A percentile compares a stretch with the other conserved stretches of the same genome.
Evolutionary conservation across 2,888 invertebrate genomes (phyloP).

Genomic region (Drosophila niveifrons): DNA sequence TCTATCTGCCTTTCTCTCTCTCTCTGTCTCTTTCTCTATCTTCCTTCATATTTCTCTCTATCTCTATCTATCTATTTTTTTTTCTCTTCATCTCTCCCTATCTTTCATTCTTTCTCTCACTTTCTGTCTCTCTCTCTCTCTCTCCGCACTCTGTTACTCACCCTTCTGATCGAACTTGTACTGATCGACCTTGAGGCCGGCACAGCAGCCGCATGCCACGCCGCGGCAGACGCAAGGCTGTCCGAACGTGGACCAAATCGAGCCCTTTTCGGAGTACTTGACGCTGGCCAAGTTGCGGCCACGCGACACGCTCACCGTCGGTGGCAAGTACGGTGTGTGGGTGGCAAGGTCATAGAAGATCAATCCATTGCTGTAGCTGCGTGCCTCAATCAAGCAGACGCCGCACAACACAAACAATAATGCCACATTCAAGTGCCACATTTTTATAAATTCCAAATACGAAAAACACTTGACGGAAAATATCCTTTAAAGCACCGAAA

Average conservation of each 20-base stretch:
- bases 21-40: too few species aligned
- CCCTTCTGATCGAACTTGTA: conserved; percentile 86
- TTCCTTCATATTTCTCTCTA: too few species aligned
- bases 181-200: conserved; percentile 89
- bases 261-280: conserved; percentile 78
- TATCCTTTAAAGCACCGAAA: too few species aligned
- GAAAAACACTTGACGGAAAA: too few species aligned
- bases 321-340: conserved; percentile 76
- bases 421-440: background rate
- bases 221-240: conserved; percentile 87
- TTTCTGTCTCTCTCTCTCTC: too few species aligned
- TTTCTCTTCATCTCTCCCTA: too few species aligned
- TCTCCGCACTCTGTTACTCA: conserved; percentile 49
- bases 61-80: too few species aligned
- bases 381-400: conserved; percentile 39
- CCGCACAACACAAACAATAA: background rate
- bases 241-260: conserved; percentile 83
- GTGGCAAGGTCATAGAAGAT: conserved; percentile 81
- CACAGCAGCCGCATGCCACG: conserved; percentile 90
- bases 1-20: too few species aligned
- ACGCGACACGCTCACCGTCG: conserved; percentile 82
- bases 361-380: conserved; percentile 82
- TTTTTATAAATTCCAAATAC: too few species aligned
- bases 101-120: too few species aligned
- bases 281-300: conserved; percentile 75